phyloP scores from a whole-genome alignment of 2,113 vertebrate species.

The Paratilapia polleni region DNA sequence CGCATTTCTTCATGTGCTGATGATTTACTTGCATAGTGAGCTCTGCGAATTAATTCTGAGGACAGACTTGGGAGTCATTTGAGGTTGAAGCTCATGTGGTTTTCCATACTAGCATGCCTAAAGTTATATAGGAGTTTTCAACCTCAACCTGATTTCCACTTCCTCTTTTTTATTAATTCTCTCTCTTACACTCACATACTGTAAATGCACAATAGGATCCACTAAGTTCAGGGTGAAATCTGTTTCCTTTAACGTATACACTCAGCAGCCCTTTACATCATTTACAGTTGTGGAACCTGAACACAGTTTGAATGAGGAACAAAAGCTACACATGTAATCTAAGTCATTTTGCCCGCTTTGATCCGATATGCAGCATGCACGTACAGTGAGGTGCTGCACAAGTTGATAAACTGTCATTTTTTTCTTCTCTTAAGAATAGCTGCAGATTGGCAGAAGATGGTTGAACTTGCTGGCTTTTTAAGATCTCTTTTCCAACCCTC shows the following conservation, averaged over 20 bases:
- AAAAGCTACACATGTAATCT: neutral
- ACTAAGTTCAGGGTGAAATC: constrained; percentile 1
- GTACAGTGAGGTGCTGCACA: neutral
- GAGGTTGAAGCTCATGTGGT: neutral
- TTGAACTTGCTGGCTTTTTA: neutral
- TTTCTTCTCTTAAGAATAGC: neutral
- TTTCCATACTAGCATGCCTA: neutral
- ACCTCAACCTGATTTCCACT: neutral
- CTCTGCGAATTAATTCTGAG: constrained; percentile 14
- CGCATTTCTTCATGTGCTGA: constrained; percentile 41
- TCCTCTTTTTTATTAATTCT: no score
- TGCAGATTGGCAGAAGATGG: neutral
- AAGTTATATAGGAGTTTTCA: neutral
- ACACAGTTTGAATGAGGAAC: neutral
- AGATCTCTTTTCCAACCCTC: neutral
- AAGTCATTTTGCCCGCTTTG: constrained; percentile 32
- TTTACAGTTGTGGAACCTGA: constrained; percentile 13
- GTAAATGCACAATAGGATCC: neutral
- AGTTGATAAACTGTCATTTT: neutral
- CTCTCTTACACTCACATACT: no score
- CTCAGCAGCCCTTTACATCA: neutral
- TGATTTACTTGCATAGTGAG: constrained; percentile 56
- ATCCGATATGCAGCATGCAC: neutral
- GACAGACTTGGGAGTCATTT: neutral
- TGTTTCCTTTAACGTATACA: neutral